Evolutionary conservation across 1,140 invertebrate species (phyloP).

Genomic region (Nymphalis io): DNA sequence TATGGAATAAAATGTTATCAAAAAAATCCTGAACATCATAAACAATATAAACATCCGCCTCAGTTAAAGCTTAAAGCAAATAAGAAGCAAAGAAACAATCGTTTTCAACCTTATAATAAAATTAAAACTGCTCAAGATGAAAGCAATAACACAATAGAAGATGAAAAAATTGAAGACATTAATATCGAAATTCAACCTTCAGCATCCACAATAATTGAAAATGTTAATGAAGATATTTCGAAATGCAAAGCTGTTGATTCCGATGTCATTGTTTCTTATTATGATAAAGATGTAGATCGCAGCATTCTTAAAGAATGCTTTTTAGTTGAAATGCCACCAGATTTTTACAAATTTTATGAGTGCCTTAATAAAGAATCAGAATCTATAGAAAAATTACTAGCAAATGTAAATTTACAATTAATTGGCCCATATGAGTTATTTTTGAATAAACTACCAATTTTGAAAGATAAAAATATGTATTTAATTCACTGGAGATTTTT

Average conservation of each 20-base stretch:
- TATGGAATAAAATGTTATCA: conserved; percentile 92
- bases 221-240: not conserved
- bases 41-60: conserved; percentile 89
- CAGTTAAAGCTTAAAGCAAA: conserved; percentile 50
- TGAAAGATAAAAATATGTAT: conserved; percentile 83
- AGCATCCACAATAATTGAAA: not conserved
- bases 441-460: conserved; percentile 83
- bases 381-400: conserved; percentile 82
- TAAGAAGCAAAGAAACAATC: conserved; percentile 42
- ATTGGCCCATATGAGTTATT: conserved; percentile 95
- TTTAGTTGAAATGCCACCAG: conserved; percentile 92
- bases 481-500: conserved; percentile 94
- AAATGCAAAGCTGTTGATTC: conserved; percentile 14
- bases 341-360: conserved; percentile 93
- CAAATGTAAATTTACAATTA: conserved; percentile 85
- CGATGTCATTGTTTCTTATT: conserved; percentile 35
- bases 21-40: conserved; percentile 88
- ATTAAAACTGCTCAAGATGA: conserved; percentile 31
- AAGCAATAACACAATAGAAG: conserved; percentile 10
- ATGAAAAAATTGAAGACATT: conserved; percentile 6
- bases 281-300: conserved; percentile 51
- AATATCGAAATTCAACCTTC: conserved; percentile 4
- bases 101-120: conserved; percentile 57
- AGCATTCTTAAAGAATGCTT: conserved; percentile 87
- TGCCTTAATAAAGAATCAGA: conserved; percentile 81